Conservation (phyloP, 1,140 invertebrate species). For the Campoletis sonorensis region DNA sequence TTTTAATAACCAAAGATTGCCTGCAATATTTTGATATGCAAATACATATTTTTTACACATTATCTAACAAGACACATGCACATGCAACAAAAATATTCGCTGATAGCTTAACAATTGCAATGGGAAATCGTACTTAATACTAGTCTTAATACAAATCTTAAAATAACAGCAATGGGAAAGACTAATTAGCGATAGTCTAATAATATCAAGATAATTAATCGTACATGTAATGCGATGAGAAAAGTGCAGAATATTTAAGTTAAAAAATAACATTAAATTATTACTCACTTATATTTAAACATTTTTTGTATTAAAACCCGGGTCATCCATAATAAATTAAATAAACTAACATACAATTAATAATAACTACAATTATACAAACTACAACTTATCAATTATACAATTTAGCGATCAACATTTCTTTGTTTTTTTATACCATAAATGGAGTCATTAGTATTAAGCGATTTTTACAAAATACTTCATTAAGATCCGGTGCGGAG, state of each 20-base stretch:
- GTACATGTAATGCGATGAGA: no score
- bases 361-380: no score
- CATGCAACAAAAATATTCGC: background rate
- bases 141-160: background rate
- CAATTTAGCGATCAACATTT: no score
- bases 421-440: background rate
- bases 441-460: no score
- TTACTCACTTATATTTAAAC: no score
- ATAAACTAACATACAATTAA: no score
- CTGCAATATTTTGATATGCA: background rate
- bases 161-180: constrained; percentile 30
- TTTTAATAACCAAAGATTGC: constrained; percentile 6
- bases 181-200: background rate
- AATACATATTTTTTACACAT: background rate
- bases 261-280: no score
- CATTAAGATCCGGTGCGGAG: constrained; percentile 34
- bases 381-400: no score
- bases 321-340: no score
- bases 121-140: constrained; percentile 30
- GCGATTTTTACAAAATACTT: background rate
- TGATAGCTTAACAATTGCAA: background rate
- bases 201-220: background rate
- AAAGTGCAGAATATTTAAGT: no score
- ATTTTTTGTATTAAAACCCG: no score
- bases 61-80: background rate